These are phyloP conservation scores for Heteronetta atricapilla DNA, from an alignment of 2,113 vertebrate genomes.

Conservation along the genomic window DNA sequence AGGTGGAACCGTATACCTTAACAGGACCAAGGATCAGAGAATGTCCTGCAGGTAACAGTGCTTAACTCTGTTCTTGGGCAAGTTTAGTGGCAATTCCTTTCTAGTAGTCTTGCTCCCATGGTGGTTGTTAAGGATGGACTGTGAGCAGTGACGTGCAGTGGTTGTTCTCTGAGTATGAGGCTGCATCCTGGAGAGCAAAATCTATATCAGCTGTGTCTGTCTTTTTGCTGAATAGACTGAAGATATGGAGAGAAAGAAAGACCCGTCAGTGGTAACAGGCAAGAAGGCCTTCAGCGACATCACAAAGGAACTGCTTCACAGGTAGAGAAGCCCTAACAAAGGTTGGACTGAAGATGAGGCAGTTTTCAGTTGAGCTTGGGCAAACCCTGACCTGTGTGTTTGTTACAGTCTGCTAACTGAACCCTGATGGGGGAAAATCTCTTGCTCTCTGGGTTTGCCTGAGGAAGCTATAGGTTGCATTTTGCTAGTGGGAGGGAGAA, in stretches of 20 bases:
- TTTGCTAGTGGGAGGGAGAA: background rate
- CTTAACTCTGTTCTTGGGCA: background rate
- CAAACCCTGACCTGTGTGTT: background rate
- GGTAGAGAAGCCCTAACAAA: slow-evolving; percentile 36
- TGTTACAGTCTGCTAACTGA: background rate
- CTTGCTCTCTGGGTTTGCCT: background rate
- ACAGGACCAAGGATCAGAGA: rapidly evolving
- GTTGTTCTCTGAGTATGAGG: background rate
- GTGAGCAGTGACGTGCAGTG: background rate
- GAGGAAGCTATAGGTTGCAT: background rate
- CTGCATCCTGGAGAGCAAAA: background rate
- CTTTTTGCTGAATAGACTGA: background rate
- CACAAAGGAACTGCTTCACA: slow-evolving; percentile 60
- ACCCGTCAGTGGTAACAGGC: rapidly evolving
- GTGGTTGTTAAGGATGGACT: background rate
- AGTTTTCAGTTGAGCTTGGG: background rate
- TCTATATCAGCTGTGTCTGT: background rate
- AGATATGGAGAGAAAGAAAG: background rate
- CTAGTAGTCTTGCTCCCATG: background rate
- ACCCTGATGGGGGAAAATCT: background rate
- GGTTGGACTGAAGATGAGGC: background rate
- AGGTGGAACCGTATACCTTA: background rate
- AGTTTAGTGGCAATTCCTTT: background rate
- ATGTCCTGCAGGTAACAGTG: background rate
- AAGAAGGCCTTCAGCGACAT: slow-evolving; percentile 67